phyloP scores from a whole-genome alignment of 2,797 vertebrate genomes.

The Tolypeutes matacus region DNA sequence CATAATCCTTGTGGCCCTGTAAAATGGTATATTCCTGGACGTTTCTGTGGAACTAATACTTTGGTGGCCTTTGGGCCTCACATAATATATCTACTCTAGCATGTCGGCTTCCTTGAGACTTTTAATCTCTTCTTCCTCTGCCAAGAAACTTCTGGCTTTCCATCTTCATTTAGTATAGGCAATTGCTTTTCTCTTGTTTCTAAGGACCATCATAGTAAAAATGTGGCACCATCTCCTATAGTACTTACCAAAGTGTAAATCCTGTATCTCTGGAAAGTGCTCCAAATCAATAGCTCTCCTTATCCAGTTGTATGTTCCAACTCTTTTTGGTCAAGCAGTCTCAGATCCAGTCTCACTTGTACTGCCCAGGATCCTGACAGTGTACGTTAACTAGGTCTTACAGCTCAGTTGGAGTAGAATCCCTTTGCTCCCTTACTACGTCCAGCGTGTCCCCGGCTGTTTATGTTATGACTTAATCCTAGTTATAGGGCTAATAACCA shows the following conservation, averaged over 20 bases:
- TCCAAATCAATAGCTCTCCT: neutral
- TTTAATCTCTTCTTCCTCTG: constrained; percentile 21
- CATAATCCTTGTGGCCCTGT: neutral
- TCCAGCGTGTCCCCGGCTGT: neutral
- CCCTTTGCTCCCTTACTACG: neutral
- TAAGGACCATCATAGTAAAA: neutral
- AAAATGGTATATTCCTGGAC: neutral
- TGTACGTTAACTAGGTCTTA: neutral
- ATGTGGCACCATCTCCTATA: neutral
- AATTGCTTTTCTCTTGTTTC: neutral
- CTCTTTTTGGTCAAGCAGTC: neutral
- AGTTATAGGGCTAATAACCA: neutral
- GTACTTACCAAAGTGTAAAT: neutral
- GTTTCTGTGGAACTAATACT: neutral
- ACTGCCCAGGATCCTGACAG: no score
- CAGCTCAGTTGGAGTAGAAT: neutral
- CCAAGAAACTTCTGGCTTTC: constrained; percentile 57
- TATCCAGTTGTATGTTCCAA: neutral
- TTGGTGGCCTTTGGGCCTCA: neutral
- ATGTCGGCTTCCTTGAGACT: neutral
- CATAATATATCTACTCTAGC: neutral
- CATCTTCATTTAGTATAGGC: neutral
- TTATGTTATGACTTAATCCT: neutral
- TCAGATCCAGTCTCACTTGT: neutral
- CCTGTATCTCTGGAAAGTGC: neutral